Evolutionary conservation across 2,888 invertebrate genomes (phyloP).

Genomic region (Pseudoips prasinana): DNA sequence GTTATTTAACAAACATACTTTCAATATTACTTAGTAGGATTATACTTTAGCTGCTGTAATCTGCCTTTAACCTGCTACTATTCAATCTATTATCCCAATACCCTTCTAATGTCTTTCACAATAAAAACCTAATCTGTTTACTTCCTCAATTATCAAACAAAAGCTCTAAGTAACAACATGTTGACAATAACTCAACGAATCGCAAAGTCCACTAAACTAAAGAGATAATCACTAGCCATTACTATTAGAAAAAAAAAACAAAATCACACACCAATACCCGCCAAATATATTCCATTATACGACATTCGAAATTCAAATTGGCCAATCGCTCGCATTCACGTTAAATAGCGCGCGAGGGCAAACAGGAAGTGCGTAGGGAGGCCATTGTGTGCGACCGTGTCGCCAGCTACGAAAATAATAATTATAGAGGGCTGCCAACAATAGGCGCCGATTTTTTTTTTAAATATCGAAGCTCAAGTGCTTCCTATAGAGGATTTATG

Average conservation of each 20-base stretch:
- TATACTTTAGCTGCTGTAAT: no score
- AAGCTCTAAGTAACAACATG: conserved; percentile 6
- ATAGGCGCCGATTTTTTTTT: conserved; percentile 59
- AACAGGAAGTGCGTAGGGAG: conserved; percentile 75
- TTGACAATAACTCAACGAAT: conserved; percentile 16
- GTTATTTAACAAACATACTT: no score
- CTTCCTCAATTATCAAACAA: conserved; percentile 29
- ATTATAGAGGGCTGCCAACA: conserved; percentile 77
- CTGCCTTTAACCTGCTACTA: no score
- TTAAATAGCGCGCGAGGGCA: conserved; percentile 81
- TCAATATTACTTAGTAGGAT: no score
- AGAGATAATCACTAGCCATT: conserved; percentile 33
- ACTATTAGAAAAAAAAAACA: conserved; percentile 49
- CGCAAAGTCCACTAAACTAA: conserved; percentile 30
- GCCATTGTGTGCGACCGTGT: conserved; percentile 74
- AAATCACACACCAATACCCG: conserved; percentile 62
- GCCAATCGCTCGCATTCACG: conserved; percentile 75
- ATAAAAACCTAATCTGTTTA: no score
- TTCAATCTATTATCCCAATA: no score
- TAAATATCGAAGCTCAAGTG: conserved; percentile 78
- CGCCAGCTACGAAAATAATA: conserved; percentile 81
- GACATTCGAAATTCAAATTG: conserved; percentile 76
- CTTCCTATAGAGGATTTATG: conserved; percentile 75
- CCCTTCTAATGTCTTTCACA: no score
- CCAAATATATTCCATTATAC: conserved; percentile 67